Conservation (phyloP, 2,797 vertebrate species). For the Phalanger gymnotis region DNA sequence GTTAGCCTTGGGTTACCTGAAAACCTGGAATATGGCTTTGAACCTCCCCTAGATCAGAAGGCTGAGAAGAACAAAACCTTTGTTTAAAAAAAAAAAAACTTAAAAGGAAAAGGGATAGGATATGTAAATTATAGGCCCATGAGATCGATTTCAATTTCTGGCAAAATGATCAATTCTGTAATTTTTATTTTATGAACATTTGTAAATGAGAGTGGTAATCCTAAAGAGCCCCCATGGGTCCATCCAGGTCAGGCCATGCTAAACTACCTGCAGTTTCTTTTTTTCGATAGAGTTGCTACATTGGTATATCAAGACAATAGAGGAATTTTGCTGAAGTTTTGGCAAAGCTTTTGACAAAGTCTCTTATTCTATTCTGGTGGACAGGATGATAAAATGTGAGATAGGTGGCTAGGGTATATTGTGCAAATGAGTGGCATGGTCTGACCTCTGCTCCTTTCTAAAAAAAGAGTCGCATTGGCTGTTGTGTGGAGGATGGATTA, state of each 20-base stretch:
- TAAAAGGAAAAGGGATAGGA: neutral
- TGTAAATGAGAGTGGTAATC: neutral
- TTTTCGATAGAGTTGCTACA: neutral
- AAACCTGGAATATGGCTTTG: neutral
- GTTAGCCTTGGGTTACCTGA: conserved; percentile 2
- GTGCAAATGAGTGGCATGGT: neutral
- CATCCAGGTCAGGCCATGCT: neutral
- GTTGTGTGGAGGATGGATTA: neutral
- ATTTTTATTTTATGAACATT: neutral
- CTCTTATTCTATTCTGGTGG: neutral
- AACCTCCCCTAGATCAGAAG: neutral
- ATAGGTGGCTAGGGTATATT: neutral
- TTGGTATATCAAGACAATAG: neutral
- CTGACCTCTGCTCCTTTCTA: neutral
- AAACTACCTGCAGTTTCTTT: neutral
- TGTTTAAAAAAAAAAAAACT: neutral
- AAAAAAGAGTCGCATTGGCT: neutral
- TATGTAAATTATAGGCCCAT: neutral
- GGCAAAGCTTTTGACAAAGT: neutral
- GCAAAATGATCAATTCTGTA: neutral
- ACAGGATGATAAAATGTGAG: neutral
- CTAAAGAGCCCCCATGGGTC: neutral
- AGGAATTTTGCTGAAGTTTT: neutral
- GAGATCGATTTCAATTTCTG: neutral
- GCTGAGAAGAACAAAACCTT: neutral